A percentile compares a stretch with the other conserved stretches of the same genome.
phyloP scores from a whole-genome alignment of 2,797 vertebrate species.

The Notolabrus celidotus region DNA sequence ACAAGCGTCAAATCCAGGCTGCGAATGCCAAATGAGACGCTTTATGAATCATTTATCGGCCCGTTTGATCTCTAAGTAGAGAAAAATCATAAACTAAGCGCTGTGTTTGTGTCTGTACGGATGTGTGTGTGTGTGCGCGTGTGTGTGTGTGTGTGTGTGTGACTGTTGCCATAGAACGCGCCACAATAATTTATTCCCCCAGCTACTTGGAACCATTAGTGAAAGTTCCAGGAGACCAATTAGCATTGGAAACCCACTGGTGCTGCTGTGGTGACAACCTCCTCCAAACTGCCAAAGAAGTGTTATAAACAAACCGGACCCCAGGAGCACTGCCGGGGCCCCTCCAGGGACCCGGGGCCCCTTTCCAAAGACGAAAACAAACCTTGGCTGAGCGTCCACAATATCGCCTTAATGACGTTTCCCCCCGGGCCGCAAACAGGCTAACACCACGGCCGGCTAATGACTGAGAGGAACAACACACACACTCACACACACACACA shows the following conservation, averaged over 20 bases:
- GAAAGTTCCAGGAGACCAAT: constrained; percentile 90
- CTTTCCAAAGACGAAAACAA: constrained; percentile 84
- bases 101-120: constrained; percentile 1
- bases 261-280: constrained; percentile 86
- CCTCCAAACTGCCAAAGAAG: constrained; percentile 88
- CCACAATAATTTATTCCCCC: constrained; percentile 88
- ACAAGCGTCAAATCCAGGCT: constrained; percentile 73
- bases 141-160: constrained; percentile 30
- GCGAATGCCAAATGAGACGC: constrained; percentile 77
- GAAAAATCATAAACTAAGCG: constrained; percentile 76
- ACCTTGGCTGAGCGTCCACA: constrained; percentile 84
- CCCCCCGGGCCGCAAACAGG: constrained; percentile 77
- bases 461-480: constrained; percentile 74
- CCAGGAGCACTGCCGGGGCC: constrained; percentile 78
- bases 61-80: constrained; percentile 80
- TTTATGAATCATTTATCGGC: constrained; percentile 86
- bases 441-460: constrained; percentile 78
- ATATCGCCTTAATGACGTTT: constrained; percentile 83
- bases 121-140: background rate
- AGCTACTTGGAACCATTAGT: constrained; percentile 89
- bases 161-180: constrained; percentile 82
- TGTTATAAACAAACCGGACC: constrained; percentile 91
- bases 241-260: constrained; percentile 86
- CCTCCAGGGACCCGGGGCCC: constrained; percentile 77
- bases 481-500: no score